phyloP scores from a whole-genome alignment of 92 coral and sea anemone genomes.

The Umimayanthus kanabou region DNA sequence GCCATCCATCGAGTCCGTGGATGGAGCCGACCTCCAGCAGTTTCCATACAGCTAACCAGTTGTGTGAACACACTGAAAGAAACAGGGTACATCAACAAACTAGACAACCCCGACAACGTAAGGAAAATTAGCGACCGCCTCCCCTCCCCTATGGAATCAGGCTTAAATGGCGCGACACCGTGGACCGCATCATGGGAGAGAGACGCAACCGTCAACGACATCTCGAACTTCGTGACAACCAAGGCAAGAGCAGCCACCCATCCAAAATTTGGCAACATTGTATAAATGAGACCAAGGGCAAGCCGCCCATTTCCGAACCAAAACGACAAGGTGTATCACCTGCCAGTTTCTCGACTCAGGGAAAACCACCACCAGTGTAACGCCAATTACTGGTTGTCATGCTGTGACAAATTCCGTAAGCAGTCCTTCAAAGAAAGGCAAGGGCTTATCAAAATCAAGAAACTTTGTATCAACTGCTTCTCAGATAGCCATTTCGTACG shows the following conservation, averaged over 20 bases:
- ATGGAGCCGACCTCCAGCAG: too few species aligned
- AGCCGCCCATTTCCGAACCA: neutral
- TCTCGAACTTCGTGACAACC: constrained; percentile 21
- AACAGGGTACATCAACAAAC: too few species aligned
- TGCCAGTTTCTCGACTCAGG: constrained; percentile 31
- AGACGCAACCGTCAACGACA: constrained; percentile 39
- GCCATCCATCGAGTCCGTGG: too few species aligned
- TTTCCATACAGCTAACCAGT: too few species aligned
- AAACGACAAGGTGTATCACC: neutral
- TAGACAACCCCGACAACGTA: too few species aligned
- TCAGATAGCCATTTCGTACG: constrained; percentile 51
- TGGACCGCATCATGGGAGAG: constrained; percentile 22
- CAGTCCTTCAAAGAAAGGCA: constrained; percentile 55
- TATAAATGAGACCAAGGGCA: constrained; percentile 1
- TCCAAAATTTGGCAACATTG: constrained; percentile 41
- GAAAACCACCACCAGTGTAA: constrained; percentile 23
- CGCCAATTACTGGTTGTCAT: constrained; percentile 60
- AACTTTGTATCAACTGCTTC: constrained; percentile 63
- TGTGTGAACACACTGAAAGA: too few species aligned
- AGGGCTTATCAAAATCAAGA: constrained; percentile 38
- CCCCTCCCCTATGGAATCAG: too few species aligned
- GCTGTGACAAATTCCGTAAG: constrained; percentile 44
- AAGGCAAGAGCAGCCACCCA: constrained; percentile 48
- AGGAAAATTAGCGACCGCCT: too few species aligned
- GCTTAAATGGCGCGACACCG: neutral